Evolutionary conservation across 2,113 vertebrate genomes (phyloP).

Genomic region (Suncus etruscus): DNA sequence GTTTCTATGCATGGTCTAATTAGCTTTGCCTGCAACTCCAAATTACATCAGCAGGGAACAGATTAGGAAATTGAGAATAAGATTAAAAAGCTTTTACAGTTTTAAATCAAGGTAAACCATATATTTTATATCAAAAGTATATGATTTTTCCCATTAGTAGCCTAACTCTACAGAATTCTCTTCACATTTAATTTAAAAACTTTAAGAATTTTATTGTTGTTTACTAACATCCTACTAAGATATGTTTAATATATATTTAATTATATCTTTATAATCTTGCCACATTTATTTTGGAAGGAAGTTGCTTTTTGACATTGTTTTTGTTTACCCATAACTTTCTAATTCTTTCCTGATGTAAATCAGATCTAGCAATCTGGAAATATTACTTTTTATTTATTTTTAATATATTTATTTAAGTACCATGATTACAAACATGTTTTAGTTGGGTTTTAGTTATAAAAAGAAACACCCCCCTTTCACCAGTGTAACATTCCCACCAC

Average conservation of each 20-base stretch:
- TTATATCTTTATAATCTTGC: not conserved
- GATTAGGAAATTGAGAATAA: constrained; percentile 30
- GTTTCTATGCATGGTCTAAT: too few relatives aligned
- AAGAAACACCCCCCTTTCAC: too few relatives aligned
- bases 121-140: not conserved
- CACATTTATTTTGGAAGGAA: not conserved
- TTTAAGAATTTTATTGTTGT: constrained; percentile 20
- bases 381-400: not conserved
- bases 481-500: too few relatives aligned
- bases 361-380: not conserved
- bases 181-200: constrained; percentile 21
- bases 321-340: constrained; percentile 13
- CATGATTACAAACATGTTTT: too few relatives aligned
- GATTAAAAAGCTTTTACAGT: constrained; percentile 27
- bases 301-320: constrained; percentile 11
- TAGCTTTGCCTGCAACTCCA: not conserved
- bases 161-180: not conserved
- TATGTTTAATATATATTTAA: constrained; percentile 10
- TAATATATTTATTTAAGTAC: too few relatives aligned
- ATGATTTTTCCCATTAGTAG: not conserved
- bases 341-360: constrained; percentile 41
- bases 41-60: not conserved
- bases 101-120: not conserved
- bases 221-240: not conserved
- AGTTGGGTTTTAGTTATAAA: too few relatives aligned